Conservation (phyloP, 2,797 vertebrate species). For the Allobates femoralis region DNA sequence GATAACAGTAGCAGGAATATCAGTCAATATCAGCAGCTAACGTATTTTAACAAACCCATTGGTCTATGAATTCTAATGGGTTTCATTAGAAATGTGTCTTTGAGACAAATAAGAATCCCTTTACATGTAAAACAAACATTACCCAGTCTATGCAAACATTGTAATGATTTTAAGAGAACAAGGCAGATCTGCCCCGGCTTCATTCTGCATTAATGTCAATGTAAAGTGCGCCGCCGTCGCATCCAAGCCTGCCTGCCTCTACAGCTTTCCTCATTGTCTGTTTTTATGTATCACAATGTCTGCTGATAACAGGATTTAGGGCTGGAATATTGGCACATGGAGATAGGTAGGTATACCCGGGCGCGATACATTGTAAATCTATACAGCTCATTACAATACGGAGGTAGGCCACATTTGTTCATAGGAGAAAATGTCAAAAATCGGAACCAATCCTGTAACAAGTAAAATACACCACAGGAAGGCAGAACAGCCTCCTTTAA, state of each 20-base stretch:
- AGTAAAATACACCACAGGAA: neutral
- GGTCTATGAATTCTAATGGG: conserved; percentile 62
- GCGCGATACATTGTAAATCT: conserved; percentile 29
- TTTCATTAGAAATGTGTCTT: conserved; percentile 64
- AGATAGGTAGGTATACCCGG: conserved; percentile 25
- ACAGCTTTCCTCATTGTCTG: conserved; percentile 25
- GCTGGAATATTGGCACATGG: conserved; percentile 46
- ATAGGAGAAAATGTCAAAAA: neutral
- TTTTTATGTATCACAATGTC: conserved; percentile 52
- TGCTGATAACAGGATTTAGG: conserved; percentile 52
- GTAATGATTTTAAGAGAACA: conserved; percentile 64
- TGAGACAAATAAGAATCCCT: conserved; percentile 64
- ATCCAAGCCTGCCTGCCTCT: conserved; percentile 11
- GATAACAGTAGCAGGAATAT: conserved; percentile 65
- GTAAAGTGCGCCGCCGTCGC: conserved; percentile 12
- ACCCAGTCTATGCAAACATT: conserved; percentile 63
- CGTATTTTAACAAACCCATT: conserved; percentile 49
- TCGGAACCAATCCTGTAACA: no score
- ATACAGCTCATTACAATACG: conserved; percentile 27
- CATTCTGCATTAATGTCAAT: conserved; percentile 57
- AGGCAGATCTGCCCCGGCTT: conserved; percentile 53
- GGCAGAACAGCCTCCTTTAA: neutral
- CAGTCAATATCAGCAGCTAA: conserved; percentile 60
- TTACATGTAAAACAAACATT: conserved; percentile 64
- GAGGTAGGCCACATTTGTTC: neutral